These are phyloP conservation scores for Andrena cerasifolii DNA, from an alignment of 1,140 invertebrate genomes.

Conservation along the genomic window DNA sequence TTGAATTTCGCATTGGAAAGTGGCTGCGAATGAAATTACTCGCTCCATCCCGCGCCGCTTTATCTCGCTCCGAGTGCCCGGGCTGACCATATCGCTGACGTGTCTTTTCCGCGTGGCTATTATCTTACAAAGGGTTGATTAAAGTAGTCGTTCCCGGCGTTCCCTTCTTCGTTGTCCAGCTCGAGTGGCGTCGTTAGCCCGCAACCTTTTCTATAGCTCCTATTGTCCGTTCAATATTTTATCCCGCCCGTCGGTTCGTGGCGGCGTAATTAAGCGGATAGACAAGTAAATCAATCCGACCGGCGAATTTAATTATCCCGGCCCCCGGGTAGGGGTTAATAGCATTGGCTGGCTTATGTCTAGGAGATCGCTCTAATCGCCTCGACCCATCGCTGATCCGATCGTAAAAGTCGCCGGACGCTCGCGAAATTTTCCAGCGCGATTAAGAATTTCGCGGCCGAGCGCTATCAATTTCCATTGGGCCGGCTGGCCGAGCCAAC, in stretches of 20 bases:
- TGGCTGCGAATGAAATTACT: no score
- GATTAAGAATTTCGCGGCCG: constrained; percentile 4
- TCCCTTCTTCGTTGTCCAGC: not conserved
- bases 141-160: constrained; percentile 28
- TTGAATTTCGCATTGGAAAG: no score
- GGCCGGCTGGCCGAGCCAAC: not conserved
- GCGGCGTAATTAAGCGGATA: constrained; percentile 26
- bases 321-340: not conserved
- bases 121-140: constrained; percentile 49
- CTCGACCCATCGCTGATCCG: not conserved
- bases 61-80: not conserved
- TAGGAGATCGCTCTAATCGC: not conserved
- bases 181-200: constrained; percentile 37
- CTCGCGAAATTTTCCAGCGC: not conserved
- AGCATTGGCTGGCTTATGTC: not conserved
- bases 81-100: not conserved
- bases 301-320: constrained; percentile 30
- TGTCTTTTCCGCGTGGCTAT: constrained; percentile 18
- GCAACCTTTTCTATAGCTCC: constrained; percentile 33
- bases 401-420: not conserved
- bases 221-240: constrained; percentile 22
- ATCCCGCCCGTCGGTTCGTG: not conserved
- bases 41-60: not conserved
- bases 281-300: constrained; percentile 27
- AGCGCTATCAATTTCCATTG: constrained; percentile 3